A percentile compares a stretch with the other conserved stretches of the same genome.
phyloP scores from a whole-genome alignment of 2,888 invertebrate species.

The Leptinotarsa tumamoca region DNA sequence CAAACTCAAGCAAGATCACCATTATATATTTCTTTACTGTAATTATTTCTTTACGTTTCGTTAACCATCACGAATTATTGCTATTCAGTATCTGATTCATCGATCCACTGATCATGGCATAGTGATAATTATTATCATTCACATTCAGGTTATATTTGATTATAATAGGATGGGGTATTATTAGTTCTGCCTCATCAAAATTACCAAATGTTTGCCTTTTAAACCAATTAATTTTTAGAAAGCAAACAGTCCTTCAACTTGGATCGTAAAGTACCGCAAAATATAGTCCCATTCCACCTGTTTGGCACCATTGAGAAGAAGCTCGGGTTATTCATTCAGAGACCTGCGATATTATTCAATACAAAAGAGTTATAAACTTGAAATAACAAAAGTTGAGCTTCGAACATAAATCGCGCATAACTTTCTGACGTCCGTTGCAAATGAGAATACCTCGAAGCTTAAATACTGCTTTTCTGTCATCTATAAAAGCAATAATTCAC shows the following conservation, averaged over 20 bases:
- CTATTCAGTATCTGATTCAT: no score
- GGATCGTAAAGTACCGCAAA: no score
- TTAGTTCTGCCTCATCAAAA: not conserved
- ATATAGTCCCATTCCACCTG: not conserved
- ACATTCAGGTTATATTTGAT: no score
- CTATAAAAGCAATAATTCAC: slow-evolving; percentile 40
- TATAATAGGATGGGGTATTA: not conserved
- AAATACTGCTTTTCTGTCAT: slow-evolving; percentile 40
- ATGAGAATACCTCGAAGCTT: slow-evolving; percentile 38
- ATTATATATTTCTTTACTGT: not conserved
- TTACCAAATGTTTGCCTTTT: not conserved
- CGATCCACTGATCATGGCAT: no score
- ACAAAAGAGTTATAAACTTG: not conserved
- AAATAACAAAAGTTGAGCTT: slow-evolving; percentile 23
- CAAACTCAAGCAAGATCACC: not conserved
- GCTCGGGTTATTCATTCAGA: no score
- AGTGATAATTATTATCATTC: no score
- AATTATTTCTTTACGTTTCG: no score
- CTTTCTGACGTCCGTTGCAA: slow-evolving; percentile 28
- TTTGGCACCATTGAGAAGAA: not conserved
- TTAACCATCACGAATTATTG: no score
- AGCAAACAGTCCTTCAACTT: not conserved
- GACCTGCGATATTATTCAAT: not conserved
- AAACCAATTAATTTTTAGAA: not conserved
- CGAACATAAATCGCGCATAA: slow-evolving; percentile 36